These are phyloP conservation scores for Drosophila yakuba DNA, from an alignment of 1,140 invertebrate genomes.

Conservation along the genomic window DNA sequence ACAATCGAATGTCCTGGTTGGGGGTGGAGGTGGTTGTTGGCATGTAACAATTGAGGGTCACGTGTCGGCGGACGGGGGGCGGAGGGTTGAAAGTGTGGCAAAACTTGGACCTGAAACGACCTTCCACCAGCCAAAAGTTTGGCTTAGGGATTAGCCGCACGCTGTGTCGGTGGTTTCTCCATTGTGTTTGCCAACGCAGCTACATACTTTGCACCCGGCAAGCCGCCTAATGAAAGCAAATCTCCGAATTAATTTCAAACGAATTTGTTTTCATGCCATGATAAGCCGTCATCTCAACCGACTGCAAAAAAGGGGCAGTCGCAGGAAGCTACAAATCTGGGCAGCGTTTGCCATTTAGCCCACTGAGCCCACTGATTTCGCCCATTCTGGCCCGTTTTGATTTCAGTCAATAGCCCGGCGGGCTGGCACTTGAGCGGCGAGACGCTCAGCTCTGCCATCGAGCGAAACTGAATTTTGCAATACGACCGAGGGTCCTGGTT, in stretches of 20 bases:
- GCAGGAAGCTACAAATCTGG: constrained; percentile 7
- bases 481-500: constrained; percentile 47
- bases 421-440: constrained; percentile 73
- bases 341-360: constrained; percentile 72
- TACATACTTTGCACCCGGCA: constrained; percentile 68
- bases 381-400: constrained; percentile 65
- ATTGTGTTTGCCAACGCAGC: constrained; percentile 74
- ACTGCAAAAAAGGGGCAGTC: constrained; percentile 22
- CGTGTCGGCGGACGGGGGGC: constrained; percentile 35
- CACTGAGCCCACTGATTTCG: constrained; percentile 29
- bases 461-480: constrained; percentile 75
- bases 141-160: constrained; percentile 72
- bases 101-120: constrained; percentile 40
- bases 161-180: constrained; percentile 57
- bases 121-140: constrained; percentile 70
- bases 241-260: constrained; percentile 84
- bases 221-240: constrained; percentile 82
- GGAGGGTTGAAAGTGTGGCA: not conserved
- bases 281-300: constrained; percentile 64
- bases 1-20: constrained; percentile 30
- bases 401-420: constrained; percentile 80
- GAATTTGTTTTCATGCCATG: constrained; percentile 84
- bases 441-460: constrained; percentile 49
- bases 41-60: constrained; percentile 36
- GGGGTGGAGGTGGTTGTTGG: not conserved